Percentiles rank a stretch among this genome's conserved stretches.
phyloP scores from a whole-genome alignment of 2,797 vertebrate genomes.

The Ceyx erithaca region DNA sequence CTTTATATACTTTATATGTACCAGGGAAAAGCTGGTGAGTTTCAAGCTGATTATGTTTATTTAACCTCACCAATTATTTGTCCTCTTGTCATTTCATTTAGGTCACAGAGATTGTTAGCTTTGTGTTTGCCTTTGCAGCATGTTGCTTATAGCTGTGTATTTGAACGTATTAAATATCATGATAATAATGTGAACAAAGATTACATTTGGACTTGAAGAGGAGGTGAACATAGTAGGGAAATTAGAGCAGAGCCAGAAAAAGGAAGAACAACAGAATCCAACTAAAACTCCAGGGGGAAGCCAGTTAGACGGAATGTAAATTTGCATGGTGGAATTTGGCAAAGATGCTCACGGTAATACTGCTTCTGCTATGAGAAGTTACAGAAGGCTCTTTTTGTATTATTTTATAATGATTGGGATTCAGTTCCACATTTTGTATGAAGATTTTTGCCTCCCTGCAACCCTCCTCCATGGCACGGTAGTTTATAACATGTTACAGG shows the following conservation, averaged over 20 bases:
- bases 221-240: neutral
- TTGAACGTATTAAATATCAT: neutral
- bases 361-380: neutral
- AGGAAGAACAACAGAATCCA: neutral
- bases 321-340: neutral
- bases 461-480: neutral
- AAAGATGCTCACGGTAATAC: neutral
- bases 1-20: neutral
- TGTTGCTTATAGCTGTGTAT: neutral
- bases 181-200: neutral
- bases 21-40: neutral
- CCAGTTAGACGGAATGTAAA: neutral
- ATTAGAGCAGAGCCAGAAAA: neutral
- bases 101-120: neutral
- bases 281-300: constrained; percentile 5
- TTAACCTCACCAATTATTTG: neutral
- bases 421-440: neutral
- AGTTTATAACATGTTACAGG: neutral
- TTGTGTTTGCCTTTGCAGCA: neutral
- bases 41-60: neutral
- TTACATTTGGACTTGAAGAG: neutral
- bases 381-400: neutral
- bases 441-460: neutral
- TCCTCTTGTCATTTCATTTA: neutral
- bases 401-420: neutral